Percentiles rank a stretch among this genome's conserved stretches.
These are phyloP conservation scores for Burhinus oedicnemus DNA, from an alignment of 2,113 vertebrate genomes.

Conservation along the genomic window DNA sequence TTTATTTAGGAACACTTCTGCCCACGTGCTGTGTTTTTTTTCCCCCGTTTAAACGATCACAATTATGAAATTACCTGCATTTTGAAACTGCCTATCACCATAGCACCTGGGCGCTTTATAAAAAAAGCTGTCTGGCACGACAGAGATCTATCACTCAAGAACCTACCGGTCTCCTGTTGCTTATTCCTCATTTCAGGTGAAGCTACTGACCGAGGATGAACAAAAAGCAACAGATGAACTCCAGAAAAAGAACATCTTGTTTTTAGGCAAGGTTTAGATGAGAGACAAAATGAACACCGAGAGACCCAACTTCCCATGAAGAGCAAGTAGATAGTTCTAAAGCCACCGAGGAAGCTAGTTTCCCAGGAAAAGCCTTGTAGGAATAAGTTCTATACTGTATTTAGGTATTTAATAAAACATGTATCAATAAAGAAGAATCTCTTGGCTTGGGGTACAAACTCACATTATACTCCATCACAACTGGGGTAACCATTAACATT, in stretches of 20 bases:
- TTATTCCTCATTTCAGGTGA: not conserved
- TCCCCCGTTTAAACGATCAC: not conserved
- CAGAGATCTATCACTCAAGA: slow-evolving; percentile 21
- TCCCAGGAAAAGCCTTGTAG: not conserved
- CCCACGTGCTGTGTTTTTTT: not conserved
- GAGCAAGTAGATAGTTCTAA: slow-evolving; percentile 18
- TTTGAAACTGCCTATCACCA: not conserved
- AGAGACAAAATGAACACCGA: not conserved
- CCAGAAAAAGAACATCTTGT: slow-evolving; percentile 7
- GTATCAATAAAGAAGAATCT: not conserved
- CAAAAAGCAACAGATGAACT: not conserved
- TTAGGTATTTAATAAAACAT: not conserved
- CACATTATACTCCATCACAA: not conserved
- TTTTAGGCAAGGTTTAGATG: slow-evolving; percentile 17
- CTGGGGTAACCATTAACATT: not conserved
- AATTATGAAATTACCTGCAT: not conserved
- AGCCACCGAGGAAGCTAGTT: not conserved
- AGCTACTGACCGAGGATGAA: not conserved
- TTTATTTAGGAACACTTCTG: slow-evolving; percentile 55
- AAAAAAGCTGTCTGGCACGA: not conserved
- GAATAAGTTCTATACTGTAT: slow-evolving; percentile 14
- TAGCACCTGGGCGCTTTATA: not conserved
- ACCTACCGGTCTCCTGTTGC: not conserved
- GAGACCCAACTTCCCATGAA: slow-evolving; percentile 32
- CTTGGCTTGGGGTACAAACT: not conserved